Evolutionary conservation across 2,797 vertebrate species (phyloP).

Genomic region (Telmatherina bonti): DNA sequence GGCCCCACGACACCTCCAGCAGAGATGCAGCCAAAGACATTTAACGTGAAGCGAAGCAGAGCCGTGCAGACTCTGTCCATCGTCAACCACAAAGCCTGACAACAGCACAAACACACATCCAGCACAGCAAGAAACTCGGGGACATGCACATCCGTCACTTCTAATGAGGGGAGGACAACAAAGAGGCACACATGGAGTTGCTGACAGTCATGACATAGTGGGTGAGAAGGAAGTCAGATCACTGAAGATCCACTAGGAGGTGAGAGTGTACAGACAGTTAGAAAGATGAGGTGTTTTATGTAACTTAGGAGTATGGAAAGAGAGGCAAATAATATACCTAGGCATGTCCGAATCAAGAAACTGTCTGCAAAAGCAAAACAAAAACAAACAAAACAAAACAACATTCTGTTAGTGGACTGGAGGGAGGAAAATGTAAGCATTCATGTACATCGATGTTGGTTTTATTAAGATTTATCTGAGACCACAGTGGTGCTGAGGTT

Average conservation of each 20-base stretch:
- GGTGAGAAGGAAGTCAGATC: conserved; percentile 21
- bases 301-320: conserved; percentile 63
- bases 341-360: conserved; percentile 99
- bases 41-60: conserved; percentile 67
- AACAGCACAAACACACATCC: conserved; percentile 69
- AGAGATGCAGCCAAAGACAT: conserved; percentile 62
- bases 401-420: conserved; percentile 91
- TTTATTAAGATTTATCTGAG: conserved; percentile 24
- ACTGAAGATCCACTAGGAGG: conserved; percentile 24
- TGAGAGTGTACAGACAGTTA: conserved; percentile 37
- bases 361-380: conserved; percentile 98
- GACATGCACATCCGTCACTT: conserved; percentile 61
- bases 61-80: conserved; percentile 72
- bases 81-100: conserved; percentile 31
- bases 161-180: conserved; percentile 36
- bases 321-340: conserved; percentile 94
- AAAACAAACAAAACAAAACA: conserved; percentile 91
- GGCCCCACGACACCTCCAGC: conserved; percentile 74
- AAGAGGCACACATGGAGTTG: conserved; percentile 39
- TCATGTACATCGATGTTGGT: conserved; percentile 65
- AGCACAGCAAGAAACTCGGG: conserved; percentile 52
- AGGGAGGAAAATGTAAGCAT: conserved; percentile 78
- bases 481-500: conserved; percentile 30
- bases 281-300: conserved; percentile 43
- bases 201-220: conserved; percentile 47